phyloP scores from a whole-genome alignment of 1,140 invertebrate genomes.

The Drosophila mojavensis region DNA sequence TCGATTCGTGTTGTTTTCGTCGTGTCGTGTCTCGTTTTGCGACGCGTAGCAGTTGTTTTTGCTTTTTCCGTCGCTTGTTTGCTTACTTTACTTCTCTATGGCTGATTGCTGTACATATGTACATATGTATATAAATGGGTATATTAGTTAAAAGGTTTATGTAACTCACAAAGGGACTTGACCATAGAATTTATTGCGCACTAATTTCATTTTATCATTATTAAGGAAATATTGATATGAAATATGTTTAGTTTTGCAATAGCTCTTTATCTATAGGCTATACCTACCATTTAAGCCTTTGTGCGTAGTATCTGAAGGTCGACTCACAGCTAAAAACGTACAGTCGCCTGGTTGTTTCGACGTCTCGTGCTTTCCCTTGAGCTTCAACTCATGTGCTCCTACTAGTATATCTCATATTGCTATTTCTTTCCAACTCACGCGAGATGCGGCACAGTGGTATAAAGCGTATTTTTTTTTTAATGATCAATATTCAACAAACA shows the following conservation, averaged over 20 bases:
- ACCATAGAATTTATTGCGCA: not conserved
- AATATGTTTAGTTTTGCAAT: not conserved
- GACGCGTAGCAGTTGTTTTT: slow-evolving; percentile 46
- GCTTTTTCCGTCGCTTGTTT: slow-evolving; percentile 36
- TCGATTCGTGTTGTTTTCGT: slow-evolving; percentile 57
- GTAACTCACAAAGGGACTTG: not conserved
- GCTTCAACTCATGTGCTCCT: slow-evolving; percentile 39
- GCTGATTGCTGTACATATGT: slow-evolving; percentile 26
- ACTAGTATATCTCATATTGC: slow-evolving; percentile 25
- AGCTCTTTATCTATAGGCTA: not conserved
- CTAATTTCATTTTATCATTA: not conserved
- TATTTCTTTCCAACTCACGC: slow-evolving; percentile 22
- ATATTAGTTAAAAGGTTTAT: slow-evolving; percentile 24
- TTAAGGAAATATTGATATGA: not conserved
- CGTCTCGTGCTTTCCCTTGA: slow-evolving; percentile 58
- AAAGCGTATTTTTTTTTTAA: not conserved
- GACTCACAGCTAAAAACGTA: not conserved
- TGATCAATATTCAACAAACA: not conserved
- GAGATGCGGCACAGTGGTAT: slow-evolving; percentile 47
- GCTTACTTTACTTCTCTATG: slow-evolving; percentile 35
- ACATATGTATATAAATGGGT: slow-evolving; percentile 31
- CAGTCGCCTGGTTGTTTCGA: slow-evolving; percentile 36
- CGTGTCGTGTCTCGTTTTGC: slow-evolving; percentile 48
- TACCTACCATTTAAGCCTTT: no score
- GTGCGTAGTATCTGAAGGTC: slow-evolving; percentile 19